Conservation (phyloP, 1,140 invertebrate genomes). For the Ganaspis sp. region DNA sequence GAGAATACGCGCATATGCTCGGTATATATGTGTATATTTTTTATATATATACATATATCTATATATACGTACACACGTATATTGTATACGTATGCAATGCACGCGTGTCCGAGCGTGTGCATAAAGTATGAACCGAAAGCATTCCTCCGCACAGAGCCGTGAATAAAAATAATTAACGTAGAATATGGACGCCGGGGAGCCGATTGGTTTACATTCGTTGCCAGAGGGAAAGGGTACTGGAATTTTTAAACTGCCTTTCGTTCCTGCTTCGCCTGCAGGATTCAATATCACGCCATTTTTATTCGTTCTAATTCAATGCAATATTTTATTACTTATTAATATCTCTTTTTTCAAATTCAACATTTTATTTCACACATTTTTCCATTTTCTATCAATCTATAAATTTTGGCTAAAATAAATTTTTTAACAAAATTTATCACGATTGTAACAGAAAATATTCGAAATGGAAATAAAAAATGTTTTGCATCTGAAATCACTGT, state of each 20-base stretch:
- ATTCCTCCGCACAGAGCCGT: slow-evolving; percentile 25
- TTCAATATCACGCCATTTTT: slow-evolving; percentile 4
- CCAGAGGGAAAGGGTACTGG: not conserved
- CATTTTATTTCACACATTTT: not conserved
- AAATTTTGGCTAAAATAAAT: too few relatives aligned
- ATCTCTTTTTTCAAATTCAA: not conserved
- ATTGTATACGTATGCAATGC: not conserved
- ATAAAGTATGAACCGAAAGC: slow-evolving; percentile 23
- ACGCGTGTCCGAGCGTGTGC: slow-evolving; percentile 18
- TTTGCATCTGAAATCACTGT: too few relatives aligned
- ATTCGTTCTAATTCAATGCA: not conserved
- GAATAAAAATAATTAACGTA: slow-evolving; percentile 30
- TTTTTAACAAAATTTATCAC: too few relatives aligned
- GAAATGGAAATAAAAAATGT: too few relatives aligned
- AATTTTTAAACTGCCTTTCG: not conserved
- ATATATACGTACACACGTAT: not conserved
- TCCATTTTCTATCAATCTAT: not conserved
- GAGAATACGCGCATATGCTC: slow-evolving; percentile 1
- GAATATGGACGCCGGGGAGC: slow-evolving; percentile 6
- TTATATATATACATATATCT: not conserved
- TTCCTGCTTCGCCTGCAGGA: not conserved
- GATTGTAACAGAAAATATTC: too few relatives aligned
- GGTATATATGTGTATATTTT: not conserved
- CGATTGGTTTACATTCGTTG: slow-evolving; percentile 20
- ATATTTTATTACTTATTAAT: slow-evolving; percentile 16